Evolutionary conservation across 2,797 vertebrate species (phyloP).

Genomic region (Apogon talboti): DNA sequence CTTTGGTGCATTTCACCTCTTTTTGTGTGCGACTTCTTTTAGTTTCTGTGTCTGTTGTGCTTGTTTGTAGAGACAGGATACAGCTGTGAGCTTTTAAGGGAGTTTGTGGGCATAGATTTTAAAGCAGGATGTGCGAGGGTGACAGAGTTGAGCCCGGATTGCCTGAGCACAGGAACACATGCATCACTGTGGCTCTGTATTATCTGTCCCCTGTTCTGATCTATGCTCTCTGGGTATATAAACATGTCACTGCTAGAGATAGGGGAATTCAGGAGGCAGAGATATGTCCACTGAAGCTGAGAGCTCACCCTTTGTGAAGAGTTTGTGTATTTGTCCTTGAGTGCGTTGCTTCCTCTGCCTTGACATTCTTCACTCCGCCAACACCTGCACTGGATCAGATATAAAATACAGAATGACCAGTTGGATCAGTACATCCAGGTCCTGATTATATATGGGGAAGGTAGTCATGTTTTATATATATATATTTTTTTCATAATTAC

Average conservation of each 20-base stretch:
- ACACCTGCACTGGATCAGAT: slow-evolving; percentile 31
- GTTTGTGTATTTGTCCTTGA: slow-evolving; percentile 5
- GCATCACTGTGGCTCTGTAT: slow-evolving; percentile 49
- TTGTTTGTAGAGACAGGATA: neutral
- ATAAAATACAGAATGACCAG: slow-evolving; percentile 5
- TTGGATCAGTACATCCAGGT: neutral
- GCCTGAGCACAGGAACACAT: slow-evolving; percentile 39
- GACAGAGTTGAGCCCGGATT: slow-evolving; percentile 29
- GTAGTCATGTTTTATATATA: too few relatives aligned
- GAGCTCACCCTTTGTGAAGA: slow-evolving; percentile 54
- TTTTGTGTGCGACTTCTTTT: neutral
- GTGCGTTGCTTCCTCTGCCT: slow-evolving; percentile 4
- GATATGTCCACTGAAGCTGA: slow-evolving; percentile 60
- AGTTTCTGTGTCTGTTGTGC: neutral
- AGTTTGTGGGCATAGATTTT: slow-evolving; percentile 13
- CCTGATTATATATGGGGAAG: too few relatives aligned
- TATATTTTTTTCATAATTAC: too few relatives aligned
- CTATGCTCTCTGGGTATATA: slow-evolving; percentile 53
- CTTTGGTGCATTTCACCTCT: neutral
- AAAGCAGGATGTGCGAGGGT: slow-evolving; percentile 3
- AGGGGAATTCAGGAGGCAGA: slow-evolving; percentile 44
- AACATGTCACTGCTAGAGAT: slow-evolving; percentile 59
- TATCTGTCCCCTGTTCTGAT: slow-evolving; percentile 58
- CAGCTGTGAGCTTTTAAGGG: slow-evolving; percentile 5
- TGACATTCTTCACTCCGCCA: slow-evolving; percentile 1